Evolutionary conservation across 2,888 invertebrate genomes (phyloP), one percentile per base, ranked within the genome.

Genomic region (Dicyrtoma fusca): DNA sequence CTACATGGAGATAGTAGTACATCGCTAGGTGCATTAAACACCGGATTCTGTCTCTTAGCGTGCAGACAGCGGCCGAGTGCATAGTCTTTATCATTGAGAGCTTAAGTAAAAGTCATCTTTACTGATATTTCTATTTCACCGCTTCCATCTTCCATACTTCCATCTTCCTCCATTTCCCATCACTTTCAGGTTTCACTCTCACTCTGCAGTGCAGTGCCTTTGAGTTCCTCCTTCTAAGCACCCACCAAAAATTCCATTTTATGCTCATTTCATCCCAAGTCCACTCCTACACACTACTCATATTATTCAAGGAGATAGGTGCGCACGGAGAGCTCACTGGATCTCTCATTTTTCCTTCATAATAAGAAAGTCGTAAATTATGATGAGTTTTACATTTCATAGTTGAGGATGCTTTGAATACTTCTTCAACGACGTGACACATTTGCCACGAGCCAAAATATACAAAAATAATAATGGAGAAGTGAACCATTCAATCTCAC

Each of bases 201-300:
- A 34, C 34, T 34, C 34, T 34, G 8, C 8, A 34, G 4, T 34
- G 8, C 34, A n/a, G 34, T 34, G 34, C 8, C 34, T 34, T 8
- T 34, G 34, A 34, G 34, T 34, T 34, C 34, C 34, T 34, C 34
- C 34, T 34, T 34, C 34, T 8, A 34, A 34, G 34, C 8, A 8
- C 34, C 17, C 17, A 53, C 11, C 17, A 8, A 47, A 62, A 63
- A 63, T 63, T 63, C 63, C 63, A 63, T 47, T 63, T 63, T 63
- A 63, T 63, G 63, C 63, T 63, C 63, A 63, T 63, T 63, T 63
- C 63, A 45, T 45, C 47, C 17, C 63, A 63, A 47, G 45, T 63
- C 63, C 49, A 63, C 63, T 45, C 63, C 63, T 47, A 10, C 63
- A 5, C 13, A 53, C 21, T n/a, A 53, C 21, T 53, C 53, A 53